A percentile compares a stretch with the other conserved stretches of the same genome.
These are phyloP conservation scores for Petrolisthes manimaculis DNA, from an alignment of 2,888 invertebrate genomes.

Conservation along the genomic window DNA sequence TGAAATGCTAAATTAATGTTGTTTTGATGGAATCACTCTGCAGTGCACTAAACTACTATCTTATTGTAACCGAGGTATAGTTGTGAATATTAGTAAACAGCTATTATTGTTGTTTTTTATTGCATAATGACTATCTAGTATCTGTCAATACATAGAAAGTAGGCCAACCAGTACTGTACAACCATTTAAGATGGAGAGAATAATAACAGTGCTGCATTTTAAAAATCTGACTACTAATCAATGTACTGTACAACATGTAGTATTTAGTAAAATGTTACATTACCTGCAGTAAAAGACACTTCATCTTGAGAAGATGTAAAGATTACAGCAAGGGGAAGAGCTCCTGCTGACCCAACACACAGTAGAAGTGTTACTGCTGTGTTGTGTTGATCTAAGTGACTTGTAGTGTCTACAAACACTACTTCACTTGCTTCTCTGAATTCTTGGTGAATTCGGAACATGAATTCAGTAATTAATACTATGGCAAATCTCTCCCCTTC, in stretches of 20 bases:
- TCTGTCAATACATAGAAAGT: too few species aligned
- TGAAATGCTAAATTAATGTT: too few species aligned
- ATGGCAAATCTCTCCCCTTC: neutral
- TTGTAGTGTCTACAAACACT: neutral
- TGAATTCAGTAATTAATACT: neutral
- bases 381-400: neutral
- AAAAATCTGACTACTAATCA: neutral
- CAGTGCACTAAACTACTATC: neutral
- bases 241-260: neutral
- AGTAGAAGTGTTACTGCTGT: neutral
- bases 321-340: neutral
- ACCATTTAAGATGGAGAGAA: too few species aligned
- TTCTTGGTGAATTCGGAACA: constrained; percentile 3
- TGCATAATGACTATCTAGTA: neutral
- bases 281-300: neutral
- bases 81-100: too few species aligned
- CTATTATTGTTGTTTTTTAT: neutral
- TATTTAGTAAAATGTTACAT: neutral
- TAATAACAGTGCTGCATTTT: too few species aligned
- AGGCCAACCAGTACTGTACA: too few species aligned
- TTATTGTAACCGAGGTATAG: too few species aligned
- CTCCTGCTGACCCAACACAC: neutral
- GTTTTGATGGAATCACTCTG: too few species aligned
- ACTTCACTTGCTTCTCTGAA: neutral
- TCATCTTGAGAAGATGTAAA: neutral